Percentiles rank a stretch among this genome's conserved stretches.
These are phyloP conservation scores for Plagodis pulveraria DNA, from an alignment of 2,888 invertebrate genomes.

Conservation along the genomic window DNA sequence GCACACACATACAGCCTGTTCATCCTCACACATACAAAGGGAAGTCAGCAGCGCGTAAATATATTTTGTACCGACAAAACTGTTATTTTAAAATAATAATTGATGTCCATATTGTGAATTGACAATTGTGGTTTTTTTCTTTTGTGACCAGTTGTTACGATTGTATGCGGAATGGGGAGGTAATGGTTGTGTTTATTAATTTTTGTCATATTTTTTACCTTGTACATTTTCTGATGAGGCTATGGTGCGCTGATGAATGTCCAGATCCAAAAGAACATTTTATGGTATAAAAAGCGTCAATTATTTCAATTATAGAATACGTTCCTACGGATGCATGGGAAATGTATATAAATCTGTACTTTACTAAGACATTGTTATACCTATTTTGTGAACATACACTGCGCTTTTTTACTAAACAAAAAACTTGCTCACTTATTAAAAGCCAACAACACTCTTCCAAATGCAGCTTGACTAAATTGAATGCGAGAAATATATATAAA, in stretches of 20 bases:
- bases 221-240: too few species aligned
- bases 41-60: constrained; percentile 72
- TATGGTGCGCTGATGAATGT: too few species aligned
- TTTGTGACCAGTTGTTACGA: constrained; percentile 37
- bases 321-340: too few species aligned
- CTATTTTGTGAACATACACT: too few species aligned
- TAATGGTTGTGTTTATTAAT: constrained; percentile 38
- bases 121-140: constrained; percentile 36
- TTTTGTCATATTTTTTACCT: constrained; percentile 18
- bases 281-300: too few species aligned
- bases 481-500: neutral
- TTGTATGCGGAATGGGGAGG: constrained; percentile 27
- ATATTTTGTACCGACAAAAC: constrained; percentile 83
- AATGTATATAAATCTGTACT: too few species aligned
- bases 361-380: too few species aligned
- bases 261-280: too few species aligned
- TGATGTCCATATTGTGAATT: constrained; percentile 69
- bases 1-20: constrained; percentile 31
- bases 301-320: too few species aligned
- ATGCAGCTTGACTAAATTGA: constrained; percentile 6
- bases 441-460: constrained; percentile 1
- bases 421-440: too few species aligned
- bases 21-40: constrained; percentile 36
- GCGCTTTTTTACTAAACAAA: too few species aligned
- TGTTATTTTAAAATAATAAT: constrained; percentile 84